Conservation (phyloP, 2,888 invertebrate genomes). For the Azorinus chamasolen region DNA sequence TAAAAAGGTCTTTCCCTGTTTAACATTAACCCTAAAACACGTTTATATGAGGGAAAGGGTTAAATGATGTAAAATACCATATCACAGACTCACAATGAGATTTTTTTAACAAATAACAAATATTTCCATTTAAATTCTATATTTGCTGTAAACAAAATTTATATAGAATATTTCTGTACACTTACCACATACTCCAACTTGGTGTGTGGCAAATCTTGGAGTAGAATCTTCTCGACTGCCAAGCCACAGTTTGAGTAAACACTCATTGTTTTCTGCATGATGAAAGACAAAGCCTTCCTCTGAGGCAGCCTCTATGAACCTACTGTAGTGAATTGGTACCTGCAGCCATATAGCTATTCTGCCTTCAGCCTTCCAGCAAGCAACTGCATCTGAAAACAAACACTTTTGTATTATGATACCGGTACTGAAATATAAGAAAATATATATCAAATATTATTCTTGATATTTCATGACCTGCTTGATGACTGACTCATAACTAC, state of each 20-base stretch:
- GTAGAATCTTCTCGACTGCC: conserved; percentile 62
- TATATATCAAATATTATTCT: not conserved
- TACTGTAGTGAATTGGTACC: conserved; percentile 75
- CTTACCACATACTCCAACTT: conserved; percentile 84
- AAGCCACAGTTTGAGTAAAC: conserved; percentile 81
- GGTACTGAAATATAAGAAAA: not conserved
- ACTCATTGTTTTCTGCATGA: conserved; percentile 80
- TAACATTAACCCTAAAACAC: no score
- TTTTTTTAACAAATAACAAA: no score
- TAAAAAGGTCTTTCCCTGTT: no score
- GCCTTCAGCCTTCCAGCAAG: conserved; percentile 70
- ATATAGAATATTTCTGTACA: not conserved
- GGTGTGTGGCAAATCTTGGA: conserved; percentile 84
- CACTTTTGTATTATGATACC: not conserved
- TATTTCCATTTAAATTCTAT: no score
- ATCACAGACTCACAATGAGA: no score
- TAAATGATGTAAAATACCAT: no score
- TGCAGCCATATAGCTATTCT: conserved; percentile 78
- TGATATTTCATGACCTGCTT: no score
- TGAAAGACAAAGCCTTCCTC: conserved; percentile 82
- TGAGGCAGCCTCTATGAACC: conserved; percentile 75
- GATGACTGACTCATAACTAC: no score
- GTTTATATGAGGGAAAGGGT: no score
- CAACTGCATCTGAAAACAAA: conserved; percentile 66
- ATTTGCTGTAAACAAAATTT: no score